Evolutionary conservation across 2,888 invertebrate species (phyloP).

Genomic region (Acanthosepion pharaonis): DNA sequence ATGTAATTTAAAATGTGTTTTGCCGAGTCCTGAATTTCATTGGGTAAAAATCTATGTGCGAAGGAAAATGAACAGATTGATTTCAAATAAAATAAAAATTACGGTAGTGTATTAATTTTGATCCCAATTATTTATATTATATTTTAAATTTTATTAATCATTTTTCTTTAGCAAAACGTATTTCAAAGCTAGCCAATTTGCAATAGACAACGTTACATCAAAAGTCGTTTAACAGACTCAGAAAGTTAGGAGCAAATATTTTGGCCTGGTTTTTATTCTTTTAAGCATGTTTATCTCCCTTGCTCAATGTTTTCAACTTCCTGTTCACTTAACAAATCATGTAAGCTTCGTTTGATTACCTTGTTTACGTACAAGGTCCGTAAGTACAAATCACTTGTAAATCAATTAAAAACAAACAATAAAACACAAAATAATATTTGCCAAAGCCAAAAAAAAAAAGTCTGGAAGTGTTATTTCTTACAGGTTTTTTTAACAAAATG

Average conservation of each 20-base stretch:
- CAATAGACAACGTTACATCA: background rate
- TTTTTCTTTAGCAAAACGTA: background rate
- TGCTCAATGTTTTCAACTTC: background rate
- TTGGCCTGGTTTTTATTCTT: no score
- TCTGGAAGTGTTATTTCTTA: background rate
- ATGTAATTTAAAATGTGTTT: background rate
- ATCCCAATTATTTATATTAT: background rate
- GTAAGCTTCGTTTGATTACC: background rate
- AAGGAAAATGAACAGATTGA: background rate
- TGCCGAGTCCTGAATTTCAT: background rate
- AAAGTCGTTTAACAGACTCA: background rate
- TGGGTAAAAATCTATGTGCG: background rate
- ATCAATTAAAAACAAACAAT: background rate
- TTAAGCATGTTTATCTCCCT: background rate
- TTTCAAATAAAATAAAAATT: background rate
- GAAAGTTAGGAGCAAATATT: background rate
- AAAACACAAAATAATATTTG: background rate
- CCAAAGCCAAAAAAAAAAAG: background rate
- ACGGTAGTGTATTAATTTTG: background rate
- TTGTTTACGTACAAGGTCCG: conserved; percentile 2
- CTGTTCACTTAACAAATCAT: background rate
- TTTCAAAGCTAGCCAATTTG: background rate
- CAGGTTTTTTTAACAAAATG: background rate
- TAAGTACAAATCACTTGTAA: background rate
- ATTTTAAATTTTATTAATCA: background rate